Conservation (phyloP, 2,113 vertebrate species). For the Coptodon bakossiorum region DNA sequence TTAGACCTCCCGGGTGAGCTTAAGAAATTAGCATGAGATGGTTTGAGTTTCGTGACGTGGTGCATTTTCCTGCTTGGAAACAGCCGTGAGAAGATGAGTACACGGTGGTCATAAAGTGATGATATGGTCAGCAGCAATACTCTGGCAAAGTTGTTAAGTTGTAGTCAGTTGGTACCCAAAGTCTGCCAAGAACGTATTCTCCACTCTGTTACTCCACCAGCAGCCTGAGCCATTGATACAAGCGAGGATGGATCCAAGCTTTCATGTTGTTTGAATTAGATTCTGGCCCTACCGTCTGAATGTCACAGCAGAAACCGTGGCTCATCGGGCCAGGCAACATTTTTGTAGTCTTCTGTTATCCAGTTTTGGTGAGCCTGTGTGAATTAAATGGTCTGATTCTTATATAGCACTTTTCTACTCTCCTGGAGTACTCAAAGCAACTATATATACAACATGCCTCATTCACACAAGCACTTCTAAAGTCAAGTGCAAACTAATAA, state of each 20-base stretch:
- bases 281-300: background rate
- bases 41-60: background rate
- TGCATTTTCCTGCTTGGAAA: background rate
- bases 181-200: background rate
- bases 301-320: background rate
- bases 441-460: background rate
- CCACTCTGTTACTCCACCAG: background rate
- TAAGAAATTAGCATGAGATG: background rate
- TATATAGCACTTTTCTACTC: fast-evolving
- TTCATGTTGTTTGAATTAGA: background rate
- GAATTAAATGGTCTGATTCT: background rate
- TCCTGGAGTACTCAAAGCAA: background rate
- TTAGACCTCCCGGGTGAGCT: fast-evolving
- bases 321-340: background rate
- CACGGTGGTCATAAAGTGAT: fast-evolving
- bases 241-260: fast-evolving
- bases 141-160: background rate
- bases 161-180: background rate
- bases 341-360: background rate
- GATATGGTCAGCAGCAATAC: background rate
- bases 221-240: background rate
- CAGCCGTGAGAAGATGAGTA: background rate
- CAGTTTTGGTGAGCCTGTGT: background rate
- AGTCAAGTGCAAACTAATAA: background rate
- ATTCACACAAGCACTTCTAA: background rate